Conservation (phyloP, 92 coral and sea anemone species). For the Nematostella vectensis region DNA sequence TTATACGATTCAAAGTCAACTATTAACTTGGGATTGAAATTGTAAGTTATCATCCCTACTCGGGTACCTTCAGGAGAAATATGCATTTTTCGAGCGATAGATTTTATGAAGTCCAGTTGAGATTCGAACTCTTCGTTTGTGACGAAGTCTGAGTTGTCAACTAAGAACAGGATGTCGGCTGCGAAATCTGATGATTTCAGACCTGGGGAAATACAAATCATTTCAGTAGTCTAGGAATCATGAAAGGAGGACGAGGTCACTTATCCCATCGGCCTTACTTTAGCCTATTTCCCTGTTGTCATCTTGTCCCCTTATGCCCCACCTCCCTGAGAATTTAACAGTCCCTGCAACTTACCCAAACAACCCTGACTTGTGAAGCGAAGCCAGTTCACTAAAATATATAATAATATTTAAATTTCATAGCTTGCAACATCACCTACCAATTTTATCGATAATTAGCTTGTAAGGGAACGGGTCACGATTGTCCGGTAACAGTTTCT, state of each 20-base stretch:
- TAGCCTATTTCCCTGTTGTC: too few relatives aligned
- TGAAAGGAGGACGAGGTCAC: too few relatives aligned
- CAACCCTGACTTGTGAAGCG: too few relatives aligned
- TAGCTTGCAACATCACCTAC: too few relatives aligned
- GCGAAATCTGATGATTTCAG: conserved; percentile 13
- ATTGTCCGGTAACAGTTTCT: not conserved
- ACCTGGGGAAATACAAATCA: too few relatives aligned
- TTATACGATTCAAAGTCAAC: conserved; percentile 38
- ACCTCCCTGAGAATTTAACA: too few relatives aligned
- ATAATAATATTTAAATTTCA: too few relatives aligned
- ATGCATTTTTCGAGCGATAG: conserved; percentile 41
- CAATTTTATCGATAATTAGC: conserved; percentile 4
- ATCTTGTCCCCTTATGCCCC: too few relatives aligned
- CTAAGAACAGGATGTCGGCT: conserved; percentile 61
- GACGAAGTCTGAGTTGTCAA: conserved; percentile 66
- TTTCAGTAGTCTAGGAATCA: too few relatives aligned
- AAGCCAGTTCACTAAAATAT: too few relatives aligned
- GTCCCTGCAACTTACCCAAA: too few relatives aligned
- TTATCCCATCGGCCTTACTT: too few relatives aligned
- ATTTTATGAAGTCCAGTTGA: conserved; percentile 50
- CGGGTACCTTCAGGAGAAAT: conserved; percentile 71
- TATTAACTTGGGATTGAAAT: conserved; percentile 38
- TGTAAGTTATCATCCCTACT: conserved; percentile 79
- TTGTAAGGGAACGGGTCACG: not conserved
- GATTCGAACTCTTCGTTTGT: conserved; percentile 47